Base-by-base conservation (phyloP, 2,888 invertebrate genomes). In the Amblyjoppa fuscipennis region DNA sequence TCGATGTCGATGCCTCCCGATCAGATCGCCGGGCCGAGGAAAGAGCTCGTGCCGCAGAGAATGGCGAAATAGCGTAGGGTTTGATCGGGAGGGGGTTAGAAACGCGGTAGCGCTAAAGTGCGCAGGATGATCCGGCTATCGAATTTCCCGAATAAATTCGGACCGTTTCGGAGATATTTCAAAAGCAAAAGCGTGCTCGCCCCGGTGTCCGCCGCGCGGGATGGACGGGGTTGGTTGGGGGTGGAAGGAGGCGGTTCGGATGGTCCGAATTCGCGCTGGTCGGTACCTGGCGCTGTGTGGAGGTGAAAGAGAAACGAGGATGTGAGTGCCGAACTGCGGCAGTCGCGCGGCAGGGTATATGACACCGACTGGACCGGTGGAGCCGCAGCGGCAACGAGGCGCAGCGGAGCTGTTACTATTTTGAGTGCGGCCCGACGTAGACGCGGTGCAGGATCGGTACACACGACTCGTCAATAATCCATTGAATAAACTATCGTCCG, bases 381-480 rank as follows among this genome's bases (percentile, higher is more conserved):
- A 66, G 25, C 61, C 66, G 68, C 53, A 80, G 38, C 78, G 68
- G 56, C 28, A 81, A 56, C 38, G 61, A 49, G 45, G 45, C 45
- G 53, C 38, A 70, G 79, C 71, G 68, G 64, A 90, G 91, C 92
- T 90, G 89, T 90, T 92, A 92, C 92, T 93, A 93, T 94, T 94
- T 94, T 90, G 92, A 93, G 92, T 91, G 90, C 87, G 61, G 49
- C 61, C 59, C 66, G 77, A 74, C 89, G 89, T 89, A 90, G 89
- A 88, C 88, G 86, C 61, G 61, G 34, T 84, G 82, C 34, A 75
- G 64, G 66, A 83, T 79, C 91, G 89, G 91, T 91, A 90, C 90
- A 92, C 90, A 92, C 91, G 92, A 90, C 90, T 92, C 93, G 93
- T 94, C 94, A 93, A 94, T 94, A 94, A 93, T 93, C 94, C 93